Evolutionary conservation across 2,113 vertebrate genomes (phyloP).

Genomic region (Pandion haliaetus): DNA sequence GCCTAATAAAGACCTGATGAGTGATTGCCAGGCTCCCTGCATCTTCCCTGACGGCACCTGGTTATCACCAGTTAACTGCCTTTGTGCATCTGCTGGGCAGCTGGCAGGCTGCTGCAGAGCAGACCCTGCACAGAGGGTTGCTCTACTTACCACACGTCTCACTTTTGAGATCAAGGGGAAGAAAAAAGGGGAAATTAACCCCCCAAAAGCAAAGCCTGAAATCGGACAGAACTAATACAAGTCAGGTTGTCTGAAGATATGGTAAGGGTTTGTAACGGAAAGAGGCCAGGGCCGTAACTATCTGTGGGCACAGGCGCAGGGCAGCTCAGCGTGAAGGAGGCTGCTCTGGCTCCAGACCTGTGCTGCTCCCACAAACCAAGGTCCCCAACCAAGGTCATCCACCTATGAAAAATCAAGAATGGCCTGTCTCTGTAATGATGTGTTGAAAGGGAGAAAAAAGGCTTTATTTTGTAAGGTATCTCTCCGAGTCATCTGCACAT

Average conservation of each 20-base stretch:
- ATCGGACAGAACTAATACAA: background rate
- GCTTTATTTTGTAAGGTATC: background rate
- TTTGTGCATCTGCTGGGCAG: background rate
- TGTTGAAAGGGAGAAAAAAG: background rate
- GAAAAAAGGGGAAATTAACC: background rate
- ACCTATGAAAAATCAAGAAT: background rate
- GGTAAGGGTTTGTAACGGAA: background rate
- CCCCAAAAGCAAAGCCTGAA: background rate
- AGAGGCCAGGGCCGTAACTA: accelerated
- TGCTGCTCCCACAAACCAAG: background rate
- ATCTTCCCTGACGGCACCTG: background rate
- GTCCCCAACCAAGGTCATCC: background rate
- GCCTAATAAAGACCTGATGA: background rate
- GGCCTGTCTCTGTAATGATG: background rate
- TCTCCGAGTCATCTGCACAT: background rate
- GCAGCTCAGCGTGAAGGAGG: background rate
- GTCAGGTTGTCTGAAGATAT: background rate
- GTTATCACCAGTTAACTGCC: background rate
- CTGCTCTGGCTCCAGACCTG: background rate
- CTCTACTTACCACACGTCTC: background rate
- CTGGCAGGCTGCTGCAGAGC: background rate
- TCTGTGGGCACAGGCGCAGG: accelerated
- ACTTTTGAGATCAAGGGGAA: background rate
- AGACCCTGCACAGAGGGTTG: background rate
- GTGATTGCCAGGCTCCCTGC: background rate